These are phyloP conservation scores for Scaptodrosophila lebanonensis DNA, from an alignment of 1,140 invertebrate species.

Conservation along the genomic window DNA sequence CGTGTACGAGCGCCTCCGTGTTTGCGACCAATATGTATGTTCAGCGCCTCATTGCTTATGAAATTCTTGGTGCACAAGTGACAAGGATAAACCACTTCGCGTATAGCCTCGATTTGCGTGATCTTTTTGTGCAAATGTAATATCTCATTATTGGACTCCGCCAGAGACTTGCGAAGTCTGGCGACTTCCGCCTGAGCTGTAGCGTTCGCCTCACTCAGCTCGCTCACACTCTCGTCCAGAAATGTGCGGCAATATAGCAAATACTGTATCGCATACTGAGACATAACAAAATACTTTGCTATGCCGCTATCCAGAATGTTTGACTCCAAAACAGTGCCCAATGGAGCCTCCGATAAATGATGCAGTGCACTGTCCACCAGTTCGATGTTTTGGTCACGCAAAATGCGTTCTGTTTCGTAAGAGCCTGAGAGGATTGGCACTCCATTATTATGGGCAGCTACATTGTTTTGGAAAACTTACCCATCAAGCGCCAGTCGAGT, in stretches of 20 bases:
- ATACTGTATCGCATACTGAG: slow-evolving; percentile 71
- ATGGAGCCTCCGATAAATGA: slow-evolving; percentile 65
- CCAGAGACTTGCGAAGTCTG: slow-evolving; percentile 37
- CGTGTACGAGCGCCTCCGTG: slow-evolving; percentile 42
- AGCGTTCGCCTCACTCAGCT: slow-evolving; percentile 46
- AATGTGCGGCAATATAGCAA: slow-evolving; percentile 69
- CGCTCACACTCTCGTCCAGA: slow-evolving; percentile 58
- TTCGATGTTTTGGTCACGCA: slow-evolving; percentile 67
- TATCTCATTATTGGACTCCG: slow-evolving; percentile 62
- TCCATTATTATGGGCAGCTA: not conserved
- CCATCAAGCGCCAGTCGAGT: slow-evolving; percentile 68
- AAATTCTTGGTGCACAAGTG: slow-evolving; percentile 74
- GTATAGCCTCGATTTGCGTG: slow-evolving; percentile 64
- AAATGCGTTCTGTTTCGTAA: slow-evolving; percentile 62
- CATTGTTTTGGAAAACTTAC: slow-evolving; percentile 21
- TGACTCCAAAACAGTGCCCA: slow-evolving; percentile 56
- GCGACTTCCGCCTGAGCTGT: slow-evolving; percentile 54
- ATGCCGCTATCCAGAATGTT: slow-evolving; percentile 71
- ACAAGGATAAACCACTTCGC: slow-evolving; percentile 69
- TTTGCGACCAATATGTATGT: slow-evolving; percentile 63
- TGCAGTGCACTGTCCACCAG: slow-evolving; percentile 54
- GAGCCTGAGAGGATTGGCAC: slow-evolving; percentile 32
- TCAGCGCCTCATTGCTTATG: slow-evolving; percentile 68
- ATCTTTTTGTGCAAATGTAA: slow-evolving; percentile 65
- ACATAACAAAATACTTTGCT: slow-evolving; percentile 69